Conservation (phyloP, 2,113 vertebrate genomes). For the Quiscalus mexicanus region DNA sequence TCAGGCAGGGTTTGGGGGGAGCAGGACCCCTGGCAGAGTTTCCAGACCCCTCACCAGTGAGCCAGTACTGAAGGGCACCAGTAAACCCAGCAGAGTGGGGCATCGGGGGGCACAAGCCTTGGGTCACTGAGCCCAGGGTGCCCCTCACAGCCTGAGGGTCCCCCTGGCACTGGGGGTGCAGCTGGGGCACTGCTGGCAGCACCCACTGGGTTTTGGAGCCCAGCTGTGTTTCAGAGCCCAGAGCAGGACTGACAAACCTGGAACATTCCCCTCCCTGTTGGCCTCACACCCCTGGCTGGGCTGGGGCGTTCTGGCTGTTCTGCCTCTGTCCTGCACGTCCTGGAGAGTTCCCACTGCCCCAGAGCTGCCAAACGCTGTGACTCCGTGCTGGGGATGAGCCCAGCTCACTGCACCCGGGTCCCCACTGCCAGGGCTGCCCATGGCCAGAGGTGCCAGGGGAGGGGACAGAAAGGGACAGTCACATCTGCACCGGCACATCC, state of each 20-base stretch:
- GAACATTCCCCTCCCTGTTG: neutral
- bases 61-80: neutral
- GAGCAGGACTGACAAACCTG: neutral
- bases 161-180: rapidly evolving
- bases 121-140: neutral
- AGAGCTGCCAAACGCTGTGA: rapidly evolving
- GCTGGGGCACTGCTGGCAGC: rapidly evolving
- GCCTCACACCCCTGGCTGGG: neutral
- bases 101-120: rapidly evolving
- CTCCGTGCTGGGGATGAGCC: neutral
- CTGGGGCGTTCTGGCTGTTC: neutral
- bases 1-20: rapidly evolving
- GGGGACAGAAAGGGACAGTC: neutral
- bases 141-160: neutral
- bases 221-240: neutral
- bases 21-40: neutral
- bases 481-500: neutral
- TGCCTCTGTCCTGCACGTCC: neutral
- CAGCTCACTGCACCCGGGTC: neutral
- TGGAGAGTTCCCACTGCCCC: rapidly evolving
- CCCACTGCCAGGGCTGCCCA: neutral
- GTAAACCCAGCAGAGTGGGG: neutral
- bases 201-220: neutral
- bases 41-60: rapidly evolving
- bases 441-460: neutral